These are phyloP conservation scores for Cheilosia vernalis DNA, from an alignment of 2,888 invertebrate species.

Conservation along the genomic window DNA sequence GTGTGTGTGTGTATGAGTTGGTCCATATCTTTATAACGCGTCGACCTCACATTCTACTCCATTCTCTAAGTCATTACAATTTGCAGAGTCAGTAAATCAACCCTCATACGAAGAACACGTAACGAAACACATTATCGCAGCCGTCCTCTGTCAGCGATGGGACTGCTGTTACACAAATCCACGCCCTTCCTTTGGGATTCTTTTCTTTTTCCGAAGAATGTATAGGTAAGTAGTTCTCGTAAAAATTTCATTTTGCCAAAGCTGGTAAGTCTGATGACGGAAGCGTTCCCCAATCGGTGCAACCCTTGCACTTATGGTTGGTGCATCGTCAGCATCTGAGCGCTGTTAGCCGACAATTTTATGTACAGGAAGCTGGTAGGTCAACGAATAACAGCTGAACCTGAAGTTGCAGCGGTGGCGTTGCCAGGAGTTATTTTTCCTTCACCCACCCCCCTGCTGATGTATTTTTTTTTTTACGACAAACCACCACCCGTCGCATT, in stretches of 20 bases:
- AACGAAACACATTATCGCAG: conserved; percentile 19
- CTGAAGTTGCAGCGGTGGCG: conserved; percentile 31
- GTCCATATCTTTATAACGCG: conserved; percentile 25
- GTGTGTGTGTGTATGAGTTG: neutral
- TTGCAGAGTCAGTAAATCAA: conserved; percentile 84
- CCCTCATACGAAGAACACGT: conserved; percentile 79
- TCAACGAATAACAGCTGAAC: conserved; percentile 35
- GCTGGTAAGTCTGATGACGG: conserved; percentile 28
- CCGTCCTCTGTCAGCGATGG: conserved; percentile 19
- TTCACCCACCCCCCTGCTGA: neutral
- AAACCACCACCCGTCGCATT: conserved; percentile 16
- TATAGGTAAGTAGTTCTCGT: conserved; percentile 9
- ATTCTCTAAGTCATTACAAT: conserved; percentile 81
- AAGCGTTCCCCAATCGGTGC: conserved; percentile 1
- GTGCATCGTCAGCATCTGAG: neutral
- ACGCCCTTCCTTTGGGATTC: conserved; percentile 31
- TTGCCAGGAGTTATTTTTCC: conserved; percentile 55
- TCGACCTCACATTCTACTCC: conserved; percentile 47
- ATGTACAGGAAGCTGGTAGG: conserved; percentile 46
- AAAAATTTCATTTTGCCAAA: conserved; percentile 16
- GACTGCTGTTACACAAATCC: conserved; percentile 11
- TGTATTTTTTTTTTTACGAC: neutral
- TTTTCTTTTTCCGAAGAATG: neutral
- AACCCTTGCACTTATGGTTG: neutral
- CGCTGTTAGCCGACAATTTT: conserved; percentile 31